Conservation (phyloP, 2,797 vertebrate genomes). For the Silurus lanzhouensis region DNA sequence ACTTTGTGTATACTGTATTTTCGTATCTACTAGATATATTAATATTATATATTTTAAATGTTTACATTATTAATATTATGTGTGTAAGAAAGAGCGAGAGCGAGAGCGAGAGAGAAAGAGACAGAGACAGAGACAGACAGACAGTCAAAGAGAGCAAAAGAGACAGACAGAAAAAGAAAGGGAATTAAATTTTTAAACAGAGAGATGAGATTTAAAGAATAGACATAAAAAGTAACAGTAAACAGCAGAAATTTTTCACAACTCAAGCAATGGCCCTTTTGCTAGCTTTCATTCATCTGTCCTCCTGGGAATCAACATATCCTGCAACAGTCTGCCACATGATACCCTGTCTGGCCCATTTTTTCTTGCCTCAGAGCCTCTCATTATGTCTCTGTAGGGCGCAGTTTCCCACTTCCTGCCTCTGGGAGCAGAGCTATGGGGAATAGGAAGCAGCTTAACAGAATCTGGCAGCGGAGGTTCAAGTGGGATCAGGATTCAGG, state of each 20-base stretch:
- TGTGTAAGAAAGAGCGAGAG: not conserved
- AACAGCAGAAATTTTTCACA: not conserved
- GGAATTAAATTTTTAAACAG: not conserved
- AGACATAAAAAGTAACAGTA: not conserved
- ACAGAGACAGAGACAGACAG: too few species aligned
- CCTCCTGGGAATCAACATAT: constrained; percentile 41
- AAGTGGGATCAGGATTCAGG: constrained; percentile 7
- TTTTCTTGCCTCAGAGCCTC: constrained; percentile 11
- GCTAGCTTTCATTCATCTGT: constrained; percentile 7
- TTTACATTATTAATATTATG: not conserved
- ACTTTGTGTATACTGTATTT: too few species aligned
- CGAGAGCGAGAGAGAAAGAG: too few species aligned
- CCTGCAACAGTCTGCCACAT: constrained; percentile 27
- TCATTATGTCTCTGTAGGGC: constrained; percentile 22
- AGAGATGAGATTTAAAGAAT: not conserved
- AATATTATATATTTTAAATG: not conserved
- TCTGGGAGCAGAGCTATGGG: constrained; percentile 20
- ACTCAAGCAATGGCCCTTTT: not conserved
- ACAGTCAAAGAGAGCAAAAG: too few species aligned
- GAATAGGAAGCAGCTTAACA: constrained; percentile 35
- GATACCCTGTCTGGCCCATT: constrained; percentile 13
- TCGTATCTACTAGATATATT: not conserved
- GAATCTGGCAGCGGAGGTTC: constrained; percentile 33
- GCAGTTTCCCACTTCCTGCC: constrained; percentile 43
- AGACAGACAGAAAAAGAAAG: not conserved